phyloP scores from a whole-genome alignment of 1,140 invertebrate genomes.

The Rhagoletis pomonella region DNA sequence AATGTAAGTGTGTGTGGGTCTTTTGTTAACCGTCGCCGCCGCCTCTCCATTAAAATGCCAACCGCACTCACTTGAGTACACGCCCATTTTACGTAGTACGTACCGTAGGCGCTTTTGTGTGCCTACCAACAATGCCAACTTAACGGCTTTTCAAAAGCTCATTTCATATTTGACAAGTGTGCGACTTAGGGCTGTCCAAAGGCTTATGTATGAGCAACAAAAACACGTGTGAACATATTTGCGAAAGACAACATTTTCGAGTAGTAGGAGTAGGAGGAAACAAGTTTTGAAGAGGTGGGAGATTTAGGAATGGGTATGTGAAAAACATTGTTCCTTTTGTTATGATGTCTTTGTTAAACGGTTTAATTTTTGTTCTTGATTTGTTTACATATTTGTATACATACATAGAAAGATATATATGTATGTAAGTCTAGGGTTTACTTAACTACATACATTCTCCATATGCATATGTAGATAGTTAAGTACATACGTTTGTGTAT shows the following conservation, averaged over 20 bases:
- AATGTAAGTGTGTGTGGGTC: too few relatives aligned
- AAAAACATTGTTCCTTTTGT: too few relatives aligned
- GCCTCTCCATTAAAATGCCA: background rate
- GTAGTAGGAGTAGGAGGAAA: background rate
- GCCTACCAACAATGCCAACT: constrained; percentile 18
- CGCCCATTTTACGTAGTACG: background rate
- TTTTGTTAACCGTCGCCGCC: too few relatives aligned
- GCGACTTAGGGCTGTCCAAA: constrained; percentile 4
- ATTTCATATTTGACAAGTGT: constrained; percentile 1
- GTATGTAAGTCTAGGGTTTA: too few relatives aligned
- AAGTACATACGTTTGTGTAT: too few relatives aligned
- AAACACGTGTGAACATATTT: background rate
- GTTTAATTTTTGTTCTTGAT: background rate
- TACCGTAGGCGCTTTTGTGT: background rate
- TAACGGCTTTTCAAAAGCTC: background rate
- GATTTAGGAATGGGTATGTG: too few relatives aligned
- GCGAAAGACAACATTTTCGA: background rate
- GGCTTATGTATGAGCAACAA: background rate
- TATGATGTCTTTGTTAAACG: too few relatives aligned
- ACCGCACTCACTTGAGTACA: background rate
- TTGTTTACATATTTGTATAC: background rate
- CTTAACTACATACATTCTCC: background rate
- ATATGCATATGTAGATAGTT: background rate
- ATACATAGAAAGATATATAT: too few relatives aligned
- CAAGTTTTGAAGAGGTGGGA: too few relatives aligned